A percentile compares a stretch with the other conserved stretches of the same genome.
Conservation (phyloP, 2,888 invertebrate species). For the Temnothorax unifasciatus region DNA sequence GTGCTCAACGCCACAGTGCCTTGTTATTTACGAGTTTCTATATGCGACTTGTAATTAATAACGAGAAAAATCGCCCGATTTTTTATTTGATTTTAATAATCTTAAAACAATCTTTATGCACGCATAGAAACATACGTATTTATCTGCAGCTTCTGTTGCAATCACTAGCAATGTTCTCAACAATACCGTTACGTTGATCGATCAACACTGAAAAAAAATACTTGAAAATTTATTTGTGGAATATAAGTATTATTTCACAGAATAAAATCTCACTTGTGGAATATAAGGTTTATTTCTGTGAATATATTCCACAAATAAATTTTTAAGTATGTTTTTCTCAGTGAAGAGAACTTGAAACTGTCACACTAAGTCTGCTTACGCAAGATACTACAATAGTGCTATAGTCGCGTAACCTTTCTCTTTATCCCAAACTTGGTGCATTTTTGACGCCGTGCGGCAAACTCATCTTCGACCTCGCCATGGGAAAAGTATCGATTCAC, state of each 20-base stretch:
- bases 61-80: neutral
- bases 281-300: too few relatives aligned
- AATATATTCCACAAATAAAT: too few relatives aligned
- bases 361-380: neutral
- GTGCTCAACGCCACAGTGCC: too few relatives aligned
- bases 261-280: too few relatives aligned
- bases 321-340: too few relatives aligned
- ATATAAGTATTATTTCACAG: too few relatives aligned
- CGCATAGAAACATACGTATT: neutral
- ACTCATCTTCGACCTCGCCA: neutral
- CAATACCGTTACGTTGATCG: neutral
- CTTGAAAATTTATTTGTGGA: too few relatives aligned
- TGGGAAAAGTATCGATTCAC: constrained; percentile 45
- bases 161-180: neutral
- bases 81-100: neutral
- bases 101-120: neutral
- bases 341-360: neutral
- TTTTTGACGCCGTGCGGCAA: neutral
- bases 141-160: neutral
- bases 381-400: too few relatives aligned
- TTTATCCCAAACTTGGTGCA: constrained; percentile 2
- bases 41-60: neutral
- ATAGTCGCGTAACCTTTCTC: neutral
- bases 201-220: neutral
- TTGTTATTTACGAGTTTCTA: neutral